Percentiles rank a stretch among this genome's conserved stretches.
phyloP scores from a whole-genome alignment of 2,888 invertebrate genomes.

The Phortica magna region DNA sequence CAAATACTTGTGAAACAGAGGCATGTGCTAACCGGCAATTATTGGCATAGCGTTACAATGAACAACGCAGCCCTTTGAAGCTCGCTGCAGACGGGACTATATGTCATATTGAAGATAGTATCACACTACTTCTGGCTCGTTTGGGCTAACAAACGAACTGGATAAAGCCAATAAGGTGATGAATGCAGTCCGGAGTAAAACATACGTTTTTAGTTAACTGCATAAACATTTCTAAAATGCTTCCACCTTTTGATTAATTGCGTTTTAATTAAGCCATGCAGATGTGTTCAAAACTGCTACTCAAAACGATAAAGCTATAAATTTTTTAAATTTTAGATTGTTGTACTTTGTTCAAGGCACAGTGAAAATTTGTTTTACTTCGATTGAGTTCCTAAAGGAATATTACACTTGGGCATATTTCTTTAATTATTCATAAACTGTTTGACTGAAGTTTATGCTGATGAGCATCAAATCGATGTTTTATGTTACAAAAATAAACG shows the following conservation, averaged over 20 bases:
- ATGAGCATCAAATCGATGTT: conserved; percentile 65
- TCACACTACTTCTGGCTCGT: background rate
- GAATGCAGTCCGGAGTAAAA: conserved; percentile 51
- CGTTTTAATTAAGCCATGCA: conserved; percentile 66
- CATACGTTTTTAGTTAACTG: conserved; percentile 28
- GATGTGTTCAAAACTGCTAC: conserved; percentile 55
- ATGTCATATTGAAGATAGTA: background rate
- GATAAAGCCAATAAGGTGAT: conserved; percentile 47
- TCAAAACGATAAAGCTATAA: conserved; percentile 58
- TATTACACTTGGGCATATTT: conserved; percentile 36
- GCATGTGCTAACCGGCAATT: conserved; percentile 37
- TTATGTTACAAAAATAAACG: conserved; percentile 46
- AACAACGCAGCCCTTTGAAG: no score
- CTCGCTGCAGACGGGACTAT: no score
- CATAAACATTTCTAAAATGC: conserved; percentile 33
- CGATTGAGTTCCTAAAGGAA: conserved; percentile 39
- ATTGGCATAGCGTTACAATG: conserved; percentile 5
- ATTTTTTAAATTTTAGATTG: background rate
- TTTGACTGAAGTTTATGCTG: conserved; percentile 50
- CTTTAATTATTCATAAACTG: conserved; percentile 50
- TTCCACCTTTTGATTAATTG: conserved; percentile 63
- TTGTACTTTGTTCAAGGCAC: no score
- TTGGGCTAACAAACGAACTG: background rate
- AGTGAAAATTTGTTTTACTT: no score
- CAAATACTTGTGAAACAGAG: background rate